Conservation (phyloP, 2,797 vertebrate genomes). For the Meda fulgida region DNA sequence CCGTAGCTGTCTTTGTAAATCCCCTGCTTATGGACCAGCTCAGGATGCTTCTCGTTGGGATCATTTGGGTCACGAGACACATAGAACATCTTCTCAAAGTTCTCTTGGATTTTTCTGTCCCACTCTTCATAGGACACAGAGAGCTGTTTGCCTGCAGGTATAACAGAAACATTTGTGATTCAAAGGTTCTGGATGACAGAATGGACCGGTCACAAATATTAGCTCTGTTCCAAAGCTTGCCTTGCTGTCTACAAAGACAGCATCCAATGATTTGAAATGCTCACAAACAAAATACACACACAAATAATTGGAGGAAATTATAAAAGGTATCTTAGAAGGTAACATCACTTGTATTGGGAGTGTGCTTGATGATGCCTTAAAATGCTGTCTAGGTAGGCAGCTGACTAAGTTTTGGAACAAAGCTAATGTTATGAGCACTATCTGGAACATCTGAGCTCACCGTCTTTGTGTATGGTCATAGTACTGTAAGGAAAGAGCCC, state of each 20-base stretch:
- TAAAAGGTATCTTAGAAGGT: neutral
- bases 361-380: slow-evolving; percentile 2
- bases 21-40: slow-evolving; percentile 90
- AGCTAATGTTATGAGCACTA: neutral
- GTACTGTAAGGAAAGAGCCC: slow-evolving; percentile 83
- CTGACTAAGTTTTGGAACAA: neutral
- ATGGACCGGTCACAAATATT: neutral
- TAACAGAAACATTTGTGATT: slow-evolving; percentile 3
- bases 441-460: slow-evolving; percentile 65
- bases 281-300: neutral
- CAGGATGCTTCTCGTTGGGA: slow-evolving; percentile 80
- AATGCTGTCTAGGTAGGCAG: neutral
- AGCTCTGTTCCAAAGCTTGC: neutral
- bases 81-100: slow-evolving; percentile 86
- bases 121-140: slow-evolving; percentile 83
- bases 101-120: slow-evolving; percentile 83
- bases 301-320: neutral
- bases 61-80: slow-evolving; percentile 83
- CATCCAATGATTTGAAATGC: slow-evolving; percentile 1
- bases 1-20: slow-evolving; percentile 95
- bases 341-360: neutral
- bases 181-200: neutral
- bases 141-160: slow-evolving; percentile 75
- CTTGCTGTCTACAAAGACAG: neutral
- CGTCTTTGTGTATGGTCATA: slow-evolving; percentile 79